A percentile compares a stretch with the other conserved stretches of the same genome.
phyloP scores from a whole-genome alignment of 2,113 vertebrate genomes.

The Xiphophorus couchianus region DNA sequence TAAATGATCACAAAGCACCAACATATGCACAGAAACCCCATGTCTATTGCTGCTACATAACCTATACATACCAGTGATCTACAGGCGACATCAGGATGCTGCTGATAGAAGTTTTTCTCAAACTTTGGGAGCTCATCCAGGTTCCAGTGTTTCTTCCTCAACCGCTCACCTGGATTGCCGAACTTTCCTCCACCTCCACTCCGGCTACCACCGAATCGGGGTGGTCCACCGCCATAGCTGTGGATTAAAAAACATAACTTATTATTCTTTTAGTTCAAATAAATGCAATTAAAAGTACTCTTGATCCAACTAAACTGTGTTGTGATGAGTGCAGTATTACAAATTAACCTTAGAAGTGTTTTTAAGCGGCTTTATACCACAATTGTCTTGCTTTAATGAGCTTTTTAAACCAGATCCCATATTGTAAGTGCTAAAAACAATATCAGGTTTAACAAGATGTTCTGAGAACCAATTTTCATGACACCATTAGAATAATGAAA shows the following conservation, averaged over 20 bases:
- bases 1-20: slow-evolving; percentile 10
- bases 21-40: slow-evolving; percentile 34
- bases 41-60: slow-evolving; percentile 27
- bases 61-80: slow-evolving; percentile 82
- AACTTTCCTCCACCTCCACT: slow-evolving; percentile 89
- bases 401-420: no score
- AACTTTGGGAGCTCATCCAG: slow-evolving; percentile 97
- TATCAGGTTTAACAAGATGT: no score
- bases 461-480: no score
- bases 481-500: no score
- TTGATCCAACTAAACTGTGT: no score
- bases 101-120: slow-evolving; percentile 98
- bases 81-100: slow-evolving; percentile 88
- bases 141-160: slow-evolving; percentile 98
- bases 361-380: no score
- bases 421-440: no score
- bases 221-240: slow-evolving; percentile 88
- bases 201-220: slow-evolving; percentile 92
- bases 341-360: no score
- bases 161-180: slow-evolving; percentile 94
- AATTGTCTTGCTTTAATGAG: no score
- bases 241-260: background rate
- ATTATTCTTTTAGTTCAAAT: background rate
- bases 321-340: no score
- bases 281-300: no score